Base-by-base conservation (phyloP, 1,140 invertebrate genomes). In the Pemphigus obesinymphae region DNA sequence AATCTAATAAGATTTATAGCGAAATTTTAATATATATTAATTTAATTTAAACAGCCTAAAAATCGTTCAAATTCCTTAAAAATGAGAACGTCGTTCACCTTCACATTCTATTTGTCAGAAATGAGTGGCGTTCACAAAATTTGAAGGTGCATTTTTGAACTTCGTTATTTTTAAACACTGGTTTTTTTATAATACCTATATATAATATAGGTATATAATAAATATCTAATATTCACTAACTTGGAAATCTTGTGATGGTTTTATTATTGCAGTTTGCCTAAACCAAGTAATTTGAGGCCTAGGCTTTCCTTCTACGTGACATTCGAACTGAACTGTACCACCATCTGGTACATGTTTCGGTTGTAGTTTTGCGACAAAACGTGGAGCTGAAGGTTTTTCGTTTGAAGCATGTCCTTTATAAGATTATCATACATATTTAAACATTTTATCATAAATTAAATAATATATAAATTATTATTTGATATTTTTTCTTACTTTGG, bases 221-320 rank as follows among this genome's bases (percentile, higher is more conserved):
- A 29, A 66, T 17, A 1, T 50, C 29, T 29, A 61, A 82, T 53
- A 26, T 31, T 26, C 61, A 84, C 58, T 26, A 84, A 89, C 89
- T 86, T 89, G 89, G 89, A 96, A 97, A 85, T 97, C 95, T 85
- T 91, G 90, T 0, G 95, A 96, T 53, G 92, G 93, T 88, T 96
- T 96, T 34, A 97, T 95, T 82, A 97, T 95, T 17, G 94, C 93
- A 0, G 95, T 96, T 88, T 97, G 94, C 83, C 94, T 90, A 89
- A 97, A 98, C 96, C 96, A 97, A 11, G 96, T 97, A 66, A 97
- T 96, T 87, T 95, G 94, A 26, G 96, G 96, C 85, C 93, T 88
- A 31, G 96, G 96, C 85, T 90, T 89, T 68, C 96, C 96, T 88
- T 95, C 93, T 10, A 98, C 94, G 89, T 95, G 92, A 84, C 94